Evolutionary conservation across 2,888 invertebrate species (phyloP).

Genomic region (Malthinus flaveolus): DNA sequence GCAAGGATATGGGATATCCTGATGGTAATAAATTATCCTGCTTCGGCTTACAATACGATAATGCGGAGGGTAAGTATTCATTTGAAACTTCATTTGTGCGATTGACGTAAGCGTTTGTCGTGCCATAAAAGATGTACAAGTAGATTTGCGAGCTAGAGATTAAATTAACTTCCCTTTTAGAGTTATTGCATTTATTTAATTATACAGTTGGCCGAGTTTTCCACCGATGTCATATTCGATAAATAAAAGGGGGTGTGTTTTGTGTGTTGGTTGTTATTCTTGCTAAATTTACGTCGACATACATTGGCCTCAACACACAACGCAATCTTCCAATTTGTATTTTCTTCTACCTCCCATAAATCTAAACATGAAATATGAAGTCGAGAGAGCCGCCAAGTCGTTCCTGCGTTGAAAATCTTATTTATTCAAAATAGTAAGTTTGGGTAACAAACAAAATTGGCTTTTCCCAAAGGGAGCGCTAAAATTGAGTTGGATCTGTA

Average conservation of each 20-base stretch:
- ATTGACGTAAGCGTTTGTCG: constrained; percentile 50
- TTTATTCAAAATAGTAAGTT: constrained; percentile 17
- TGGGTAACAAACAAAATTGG: constrained; percentile 24
- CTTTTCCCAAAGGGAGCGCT: constrained; percentile 24
- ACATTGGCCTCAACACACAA: no score
- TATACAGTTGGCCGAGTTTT: constrained; percentile 30
- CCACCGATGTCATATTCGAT: no score
- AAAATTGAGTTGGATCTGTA: constrained; percentile 34
- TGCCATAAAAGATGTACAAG: constrained; percentile 44
- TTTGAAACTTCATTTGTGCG: constrained; percentile 46
- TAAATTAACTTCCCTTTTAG: constrained; percentile 38
- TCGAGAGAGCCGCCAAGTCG: constrained; percentile 28
- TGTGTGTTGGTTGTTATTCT: not conserved
- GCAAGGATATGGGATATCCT: constrained; percentile 52
- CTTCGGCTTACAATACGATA: constrained; percentile 32
- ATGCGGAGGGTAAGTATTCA: constrained; percentile 34
- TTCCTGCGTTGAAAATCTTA: constrained; percentile 21
- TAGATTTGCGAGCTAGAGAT: constrained; percentile 38
- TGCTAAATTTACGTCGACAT: not conserved
- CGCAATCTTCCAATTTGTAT: constrained; percentile 15
- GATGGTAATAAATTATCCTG: constrained; percentile 51
- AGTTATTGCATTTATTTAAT: constrained; percentile 36
- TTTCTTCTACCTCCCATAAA: constrained; percentile 9
- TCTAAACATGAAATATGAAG: constrained; percentile 16
- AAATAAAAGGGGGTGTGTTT: no score